phyloP scores from a whole-genome alignment of 2,797 vertebrate species.

The Peromyscus attwateri region DNA sequence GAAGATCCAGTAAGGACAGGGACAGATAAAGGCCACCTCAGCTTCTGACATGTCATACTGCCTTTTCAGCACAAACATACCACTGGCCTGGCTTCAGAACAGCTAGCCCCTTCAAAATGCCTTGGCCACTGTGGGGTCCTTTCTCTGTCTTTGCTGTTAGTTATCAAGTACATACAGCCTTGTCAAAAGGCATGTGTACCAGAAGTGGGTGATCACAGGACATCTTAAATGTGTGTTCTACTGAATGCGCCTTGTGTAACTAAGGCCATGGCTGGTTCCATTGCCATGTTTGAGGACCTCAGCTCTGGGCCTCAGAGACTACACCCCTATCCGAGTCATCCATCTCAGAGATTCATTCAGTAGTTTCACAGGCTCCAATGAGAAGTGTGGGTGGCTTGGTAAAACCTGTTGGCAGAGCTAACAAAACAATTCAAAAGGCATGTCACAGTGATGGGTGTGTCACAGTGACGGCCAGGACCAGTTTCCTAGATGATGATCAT shows the following conservation, averaged over 20 bases:
- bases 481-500: slow-evolving; percentile 25
- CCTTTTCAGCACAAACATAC: background rate
- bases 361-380: slow-evolving; percentile 55
- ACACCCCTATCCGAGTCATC: slow-evolving; percentile 58
- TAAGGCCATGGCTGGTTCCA: background rate
- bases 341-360: background rate
- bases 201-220: background rate
- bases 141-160: background rate
- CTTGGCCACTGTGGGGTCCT: background rate
- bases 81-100: background rate
- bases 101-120: slow-evolving; percentile 19
- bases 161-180: background rate
- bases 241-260: background rate
- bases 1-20: background rate
- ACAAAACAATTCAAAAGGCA: background rate
- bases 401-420: slow-evolving; percentile 73
- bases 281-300: background rate
- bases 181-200: background rate
- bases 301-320: slow-evolving; percentile 23
- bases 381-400: slow-evolving; percentile 65
- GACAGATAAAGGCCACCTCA: background rate
- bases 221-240: background rate
- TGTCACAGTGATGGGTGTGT: slow-evolving; percentile 29
- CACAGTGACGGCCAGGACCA: background rate
- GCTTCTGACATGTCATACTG: background rate